Base-by-base conservation (phyloP, 1,140 invertebrate genomes). In the Microplitis demolitor region DNA sequence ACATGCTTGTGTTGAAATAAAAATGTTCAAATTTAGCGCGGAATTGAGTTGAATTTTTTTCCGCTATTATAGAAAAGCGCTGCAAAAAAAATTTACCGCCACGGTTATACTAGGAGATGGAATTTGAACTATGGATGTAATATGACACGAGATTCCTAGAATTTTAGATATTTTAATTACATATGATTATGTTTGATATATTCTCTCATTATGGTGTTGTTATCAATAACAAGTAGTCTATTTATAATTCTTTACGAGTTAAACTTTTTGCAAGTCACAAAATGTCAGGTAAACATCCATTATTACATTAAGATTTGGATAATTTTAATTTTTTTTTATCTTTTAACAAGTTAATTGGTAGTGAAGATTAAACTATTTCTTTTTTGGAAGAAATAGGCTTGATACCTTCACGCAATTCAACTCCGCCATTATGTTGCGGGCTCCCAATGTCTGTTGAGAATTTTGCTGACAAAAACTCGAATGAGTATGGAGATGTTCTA, bases 311-410 rank as follows among this genome's bases (percentile, higher is more conserved):
- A 31, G 33, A 69, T 9, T 34, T 69, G n/a, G 63, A 37, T 39
- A 39, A 69, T 39, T 37, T 69, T 50, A 39, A 35, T 53, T n/a
- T 13, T 60, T 37, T 69, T 69, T 3, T 60, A 8, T 69, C 67
- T 13, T 69, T 69, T 56, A 33, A 68, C 51, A 9, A 34, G 3
- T 34, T 68, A 4, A 24, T 68, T 33, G 51, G n/a, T 11, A 39
- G 4, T 13, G 54, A 69, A 4, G 33, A 60, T 37, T 39, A 69
- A 39, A 14, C 53, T 14, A 69, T 60, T 16, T 39, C n/a, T 45
- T 69, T 69, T 39, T 69, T 69, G 6, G 54, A 69, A 16, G 67
- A 69, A 50, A 69, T 69, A 37, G 67, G 67, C 6, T 58, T 69
- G 56, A 34, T 69, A 39, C 67, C 67, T 16, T 69, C 67, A 37